These are phyloP conservation scores for Charanyca ferruginea DNA, from an alignment of 2,888 invertebrate genomes.

Conservation along the genomic window DNA sequence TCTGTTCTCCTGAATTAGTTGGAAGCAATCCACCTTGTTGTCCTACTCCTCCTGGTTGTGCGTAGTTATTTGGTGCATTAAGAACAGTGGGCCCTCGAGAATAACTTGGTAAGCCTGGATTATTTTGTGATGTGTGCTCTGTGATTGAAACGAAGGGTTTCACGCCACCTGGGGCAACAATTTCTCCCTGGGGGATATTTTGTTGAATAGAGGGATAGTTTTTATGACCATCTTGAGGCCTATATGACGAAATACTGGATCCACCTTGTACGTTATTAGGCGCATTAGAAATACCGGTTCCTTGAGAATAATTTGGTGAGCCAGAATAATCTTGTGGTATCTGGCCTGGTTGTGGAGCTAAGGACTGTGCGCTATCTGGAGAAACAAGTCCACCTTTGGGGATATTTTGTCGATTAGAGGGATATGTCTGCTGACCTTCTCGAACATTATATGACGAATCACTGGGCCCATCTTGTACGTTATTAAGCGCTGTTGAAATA, in stretches of 20 bases:
- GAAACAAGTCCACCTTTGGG: conserved; percentile 16
- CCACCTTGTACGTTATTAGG: conserved; percentile 17
- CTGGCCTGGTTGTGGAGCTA: conserved; percentile 18
- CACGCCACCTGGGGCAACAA: not conserved
- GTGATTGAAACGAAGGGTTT: conserved; percentile 14
- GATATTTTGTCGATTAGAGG: conserved; percentile 23
- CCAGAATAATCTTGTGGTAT: conserved; percentile 30
- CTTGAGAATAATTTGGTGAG: conserved; percentile 20
- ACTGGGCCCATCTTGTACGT: not conserved
- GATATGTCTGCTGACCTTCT: conserved; percentile 29
- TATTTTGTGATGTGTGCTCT: conserved; percentile 24
- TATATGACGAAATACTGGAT: conserved; percentile 12
- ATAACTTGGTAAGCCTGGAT: conserved; percentile 22
- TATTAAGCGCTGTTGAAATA: conserved; percentile 2
- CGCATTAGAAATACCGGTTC: conserved; percentile 3
- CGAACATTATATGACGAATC: conserved; percentile 20
- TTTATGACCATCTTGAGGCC: conserved; percentile 18
- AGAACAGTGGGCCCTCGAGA: conserved; percentile 11
- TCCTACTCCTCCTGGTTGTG: conserved; percentile 14
- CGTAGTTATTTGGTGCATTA: conserved; percentile 18
- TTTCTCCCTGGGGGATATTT: conserved; percentile 30
- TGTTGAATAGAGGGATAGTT: conserved; percentile 27
- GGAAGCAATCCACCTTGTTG: not conserved
- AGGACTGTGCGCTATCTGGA: not conserved
- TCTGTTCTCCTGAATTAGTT: conserved; percentile 8